phyloP scores from a whole-genome alignment of 2,113 vertebrate genomes.

The Heterotilapia buettikoferi region DNA sequence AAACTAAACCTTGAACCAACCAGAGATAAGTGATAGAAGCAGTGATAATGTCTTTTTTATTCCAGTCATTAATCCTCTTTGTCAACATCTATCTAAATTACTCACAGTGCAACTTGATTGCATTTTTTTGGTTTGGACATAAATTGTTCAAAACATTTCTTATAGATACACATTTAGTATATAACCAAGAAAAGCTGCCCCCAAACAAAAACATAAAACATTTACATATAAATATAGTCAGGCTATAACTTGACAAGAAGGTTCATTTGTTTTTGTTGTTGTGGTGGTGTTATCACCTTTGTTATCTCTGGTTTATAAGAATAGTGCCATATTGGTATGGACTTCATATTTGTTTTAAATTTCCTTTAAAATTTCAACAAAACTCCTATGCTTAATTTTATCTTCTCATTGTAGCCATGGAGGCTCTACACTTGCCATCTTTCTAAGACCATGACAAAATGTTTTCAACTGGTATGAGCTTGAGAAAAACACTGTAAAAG shows the following conservation, averaged over 20 bases:
- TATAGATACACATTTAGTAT: background rate
- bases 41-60: background rate
- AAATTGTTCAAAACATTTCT: background rate
- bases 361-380: background rate
- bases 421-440: background rate
- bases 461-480: background rate
- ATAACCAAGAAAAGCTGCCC: background rate
- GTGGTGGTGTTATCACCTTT: background rate
- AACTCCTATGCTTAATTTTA: background rate
- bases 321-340: background rate
- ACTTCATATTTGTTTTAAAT: background rate
- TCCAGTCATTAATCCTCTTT: background rate
- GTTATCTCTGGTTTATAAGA: background rate
- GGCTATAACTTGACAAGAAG: background rate
- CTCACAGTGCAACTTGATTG: background rate
- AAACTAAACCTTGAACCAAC: background rate
- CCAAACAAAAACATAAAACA: background rate
- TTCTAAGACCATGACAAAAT: background rate
- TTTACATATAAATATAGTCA: background rate
- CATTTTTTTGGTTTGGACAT: background rate
- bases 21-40: background rate
- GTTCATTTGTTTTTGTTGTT: fast-evolving
- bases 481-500: background rate
- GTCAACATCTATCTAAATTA: background rate
- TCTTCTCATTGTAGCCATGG: background rate